Evolutionary conservation across 2,888 invertebrate genomes (phyloP).

Genomic region (Galerucella calmariensis): DNA sequence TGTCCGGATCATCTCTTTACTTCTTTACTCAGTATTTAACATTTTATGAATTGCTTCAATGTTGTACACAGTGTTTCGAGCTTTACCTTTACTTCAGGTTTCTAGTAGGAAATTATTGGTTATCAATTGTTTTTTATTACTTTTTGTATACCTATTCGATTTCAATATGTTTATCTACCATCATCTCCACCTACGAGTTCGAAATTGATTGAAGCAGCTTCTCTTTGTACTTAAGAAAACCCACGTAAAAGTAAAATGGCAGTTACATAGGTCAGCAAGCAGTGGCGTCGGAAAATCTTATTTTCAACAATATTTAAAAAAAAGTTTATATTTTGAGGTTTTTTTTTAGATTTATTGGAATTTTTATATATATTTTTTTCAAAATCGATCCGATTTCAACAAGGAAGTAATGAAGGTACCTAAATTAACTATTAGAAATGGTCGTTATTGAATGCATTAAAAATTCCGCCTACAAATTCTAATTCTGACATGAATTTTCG

Average conservation of each 20-base stretch:
- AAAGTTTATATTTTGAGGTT: too few relatives aligned
- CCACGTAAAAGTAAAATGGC: neutral
- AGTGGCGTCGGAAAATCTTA: neutral
- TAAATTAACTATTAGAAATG: neutral
- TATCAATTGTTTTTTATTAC: neutral
- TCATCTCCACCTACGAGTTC: neutral
- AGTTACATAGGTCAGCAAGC: neutral
- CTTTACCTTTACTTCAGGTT: too few relatives aligned
- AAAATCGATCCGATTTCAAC: neutral
- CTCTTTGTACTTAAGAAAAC: neutral
- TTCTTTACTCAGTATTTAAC: too few relatives aligned
- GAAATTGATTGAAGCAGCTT: neutral
- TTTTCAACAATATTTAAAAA: too few relatives aligned
- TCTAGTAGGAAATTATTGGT: too few relatives aligned
- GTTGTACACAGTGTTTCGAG: too few relatives aligned
- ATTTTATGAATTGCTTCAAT: too few relatives aligned
- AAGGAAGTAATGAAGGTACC: conserved; percentile 3
- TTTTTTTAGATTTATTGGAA: too few relatives aligned
- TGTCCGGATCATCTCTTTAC: too few relatives aligned
- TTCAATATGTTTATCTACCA: neutral
- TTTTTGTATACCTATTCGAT: neutral
- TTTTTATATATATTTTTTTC: too few relatives aligned
- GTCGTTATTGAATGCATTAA: neutral
- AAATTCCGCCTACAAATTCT: conserved; percentile 32
- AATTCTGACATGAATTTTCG: conserved; percentile 20